Base-by-base conservation (phyloP, 2,113 vertebrate genomes). In the Tragelaphus scriptus region DNA sequence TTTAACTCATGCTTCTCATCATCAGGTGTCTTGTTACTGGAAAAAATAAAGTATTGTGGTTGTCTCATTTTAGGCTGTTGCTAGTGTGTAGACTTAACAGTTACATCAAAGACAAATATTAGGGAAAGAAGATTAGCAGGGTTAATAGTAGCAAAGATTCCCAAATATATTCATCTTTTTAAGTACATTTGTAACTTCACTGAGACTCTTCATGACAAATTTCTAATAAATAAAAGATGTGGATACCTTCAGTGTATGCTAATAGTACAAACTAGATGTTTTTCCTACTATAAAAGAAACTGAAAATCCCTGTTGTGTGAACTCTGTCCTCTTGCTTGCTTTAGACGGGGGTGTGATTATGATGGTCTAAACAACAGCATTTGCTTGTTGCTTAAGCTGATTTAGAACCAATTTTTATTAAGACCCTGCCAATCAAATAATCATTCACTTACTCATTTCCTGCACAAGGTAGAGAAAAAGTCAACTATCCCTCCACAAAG, bases 351-450 rank as follows among this genome's bases (percentile, higher is more conserved):
- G 47, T 1, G 1, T 75, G 68, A 86, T 56, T n/a, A 23, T 40
- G 9, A 61, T 7, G 25, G 26, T 91, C 14, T 85, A 51, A 88
- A 93, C 68, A 85, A 75, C 11, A 85, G 47, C 59, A 17, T 92
- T 75, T 13, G 30, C 32, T 40, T 23, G 32, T 82, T 87, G 23
- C 79, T 95, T 65, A 14, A 12, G 30, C 13, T 96, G 53, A 53
- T 68, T 88, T 90, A n/a, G 25, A 94, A 63, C 82, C 36, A 26
- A 55, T 81, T 97, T 85, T 85, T 85, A 87, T 79, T 90, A 97
- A 95, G 56, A 93, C 7, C 51, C 89, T 85, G 89, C 9, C 30
- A 56, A 56, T 80, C 53, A 94, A 92, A 65, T 61, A 44, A 81
- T 85, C 91, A 85, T 61, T 71, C 36, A 53, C 49, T 90, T 58